Base-by-base conservation (phyloP, 35 echinoderm and acorn worm genomes). In the Ophiothrix spiculata region DNA sequence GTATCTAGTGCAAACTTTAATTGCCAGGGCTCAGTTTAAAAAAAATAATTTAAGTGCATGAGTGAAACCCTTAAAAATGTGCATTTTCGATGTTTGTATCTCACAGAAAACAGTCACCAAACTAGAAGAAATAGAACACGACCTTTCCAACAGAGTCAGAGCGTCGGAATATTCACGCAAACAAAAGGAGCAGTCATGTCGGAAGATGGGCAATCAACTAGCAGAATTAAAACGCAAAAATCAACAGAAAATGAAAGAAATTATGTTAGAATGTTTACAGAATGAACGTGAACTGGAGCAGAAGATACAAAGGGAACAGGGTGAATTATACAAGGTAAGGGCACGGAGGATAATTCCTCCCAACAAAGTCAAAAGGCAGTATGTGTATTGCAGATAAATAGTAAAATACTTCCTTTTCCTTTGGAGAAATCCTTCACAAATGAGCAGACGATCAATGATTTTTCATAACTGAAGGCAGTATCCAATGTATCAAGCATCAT, bases 61-160 rank as follows among this genome's bases (percentile, higher is more conserved):
- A n/a, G n/a, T n/a, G n/a, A n/a, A n/a, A n/a, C n/a, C n/a, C n/a
- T n/a, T n/a, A n/a, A n/a, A n/a, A n/a, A n/a, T n/a, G n/a, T n/a
- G n/a, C n/a, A n/a, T n/a, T n/a, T 28, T 28, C 8, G 74, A 39
- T 4, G 23, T 37, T 84, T 38, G 19, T 37, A 32, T n/a, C 40
- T 39, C 46, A 54, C 86, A 97, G 95, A 93, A 80, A 83, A 90
- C 85, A 0, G 95, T 97, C 14, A 84, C 81, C 64, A 97, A 97
- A 85, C 91, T 87, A 19, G 95, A 97, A 46, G 95, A 97, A 74
- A 91, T 93, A 4, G 95, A 97, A 56, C 91, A 97, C 35, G 84
- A 89, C 77, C 81, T 97, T 19, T 97, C 88, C 36, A 97, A 90
- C 82, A 80, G 79, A 16, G 95, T 97, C 12, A 36, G 95, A 32